Conservation (phyloP, 2,113 vertebrate species). For the Amphiprion ocellaris region DNA sequence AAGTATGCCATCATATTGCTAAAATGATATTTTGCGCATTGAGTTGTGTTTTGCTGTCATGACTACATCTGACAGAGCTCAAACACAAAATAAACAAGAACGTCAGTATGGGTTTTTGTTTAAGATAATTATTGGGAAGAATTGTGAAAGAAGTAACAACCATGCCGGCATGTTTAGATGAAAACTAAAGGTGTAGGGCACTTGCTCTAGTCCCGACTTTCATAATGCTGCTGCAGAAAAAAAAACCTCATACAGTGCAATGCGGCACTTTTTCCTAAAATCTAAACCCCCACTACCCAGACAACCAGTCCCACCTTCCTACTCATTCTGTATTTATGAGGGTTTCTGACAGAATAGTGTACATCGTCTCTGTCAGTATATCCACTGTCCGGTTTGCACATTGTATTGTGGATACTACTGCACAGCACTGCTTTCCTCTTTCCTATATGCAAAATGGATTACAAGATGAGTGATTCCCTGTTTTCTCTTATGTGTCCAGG, state of each 20-base stretch:
- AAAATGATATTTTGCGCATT: no score
- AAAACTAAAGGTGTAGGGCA: neutral
- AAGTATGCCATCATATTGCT: no score
- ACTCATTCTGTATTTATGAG: neutral
- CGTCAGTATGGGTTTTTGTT: neutral
- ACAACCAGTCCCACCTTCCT: neutral
- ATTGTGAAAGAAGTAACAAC: no score
- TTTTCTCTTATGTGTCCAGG: constrained; percentile 82
- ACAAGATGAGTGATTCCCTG: neutral
- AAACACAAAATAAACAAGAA: neutral
- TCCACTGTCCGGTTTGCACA: neutral
- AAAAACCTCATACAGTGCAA: no score
- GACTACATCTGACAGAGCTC: no score
- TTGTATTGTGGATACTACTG: neutral
- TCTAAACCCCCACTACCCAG: no score
- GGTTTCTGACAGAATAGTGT: neutral
- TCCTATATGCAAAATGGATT: neutral
- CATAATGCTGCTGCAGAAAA: neutral
- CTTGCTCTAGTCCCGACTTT: neutral
- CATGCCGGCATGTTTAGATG: neutral
- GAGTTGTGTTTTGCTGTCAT: no score
- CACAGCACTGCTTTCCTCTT: neutral
- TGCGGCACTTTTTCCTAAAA: no score
- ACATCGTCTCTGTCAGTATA: neutral
- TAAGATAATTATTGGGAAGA: no score